Evolutionary conservation across 2,113 vertebrate species (phyloP).

Genomic region (Megalops atlanticus): DNA sequence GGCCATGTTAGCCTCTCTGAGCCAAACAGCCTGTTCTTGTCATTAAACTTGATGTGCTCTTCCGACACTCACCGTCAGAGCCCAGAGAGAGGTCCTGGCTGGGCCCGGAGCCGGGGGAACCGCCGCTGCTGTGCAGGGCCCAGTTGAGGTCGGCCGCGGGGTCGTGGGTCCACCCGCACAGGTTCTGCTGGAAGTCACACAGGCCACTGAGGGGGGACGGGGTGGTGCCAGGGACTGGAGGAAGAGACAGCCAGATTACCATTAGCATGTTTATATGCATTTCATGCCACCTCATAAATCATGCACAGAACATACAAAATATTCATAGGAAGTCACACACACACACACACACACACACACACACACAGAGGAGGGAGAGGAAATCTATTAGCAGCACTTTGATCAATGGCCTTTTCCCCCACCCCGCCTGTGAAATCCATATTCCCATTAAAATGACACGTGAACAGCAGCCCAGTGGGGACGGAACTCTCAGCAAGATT

Average conservation of each 20-base stretch:
- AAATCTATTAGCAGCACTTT: too few relatives aligned
- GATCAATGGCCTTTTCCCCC: neutral
- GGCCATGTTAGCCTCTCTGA: too few relatives aligned
- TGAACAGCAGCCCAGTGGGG: neutral
- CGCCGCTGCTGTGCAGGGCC: constrained; percentile 73
- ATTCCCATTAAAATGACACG: neutral
- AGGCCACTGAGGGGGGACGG: constrained; percentile 69
- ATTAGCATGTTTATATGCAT: too few relatives aligned
- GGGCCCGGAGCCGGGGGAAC: constrained; percentile 57
- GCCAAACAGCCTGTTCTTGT: too few relatives aligned
- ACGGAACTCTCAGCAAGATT: neutral
- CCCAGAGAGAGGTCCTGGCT: constrained; percentile 60
- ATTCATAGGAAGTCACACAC: neutral
- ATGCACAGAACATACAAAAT: neutral
- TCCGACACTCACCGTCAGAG: constrained; percentile 62
- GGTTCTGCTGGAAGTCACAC: constrained; percentile 85
- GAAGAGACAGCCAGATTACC: neutral
- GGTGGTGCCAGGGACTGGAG: constrained; percentile 51
- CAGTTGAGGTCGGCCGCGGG: constrained; percentile 77
- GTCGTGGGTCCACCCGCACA: constrained; percentile 91
- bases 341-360: neutral
- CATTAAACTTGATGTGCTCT: neutral
- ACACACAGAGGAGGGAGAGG: too few relatives aligned
- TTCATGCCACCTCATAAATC: too few relatives aligned
- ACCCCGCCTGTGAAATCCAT: neutral